Conservation (phyloP, 2,888 invertebrate species). For the Neuroscelio doddi region DNA sequence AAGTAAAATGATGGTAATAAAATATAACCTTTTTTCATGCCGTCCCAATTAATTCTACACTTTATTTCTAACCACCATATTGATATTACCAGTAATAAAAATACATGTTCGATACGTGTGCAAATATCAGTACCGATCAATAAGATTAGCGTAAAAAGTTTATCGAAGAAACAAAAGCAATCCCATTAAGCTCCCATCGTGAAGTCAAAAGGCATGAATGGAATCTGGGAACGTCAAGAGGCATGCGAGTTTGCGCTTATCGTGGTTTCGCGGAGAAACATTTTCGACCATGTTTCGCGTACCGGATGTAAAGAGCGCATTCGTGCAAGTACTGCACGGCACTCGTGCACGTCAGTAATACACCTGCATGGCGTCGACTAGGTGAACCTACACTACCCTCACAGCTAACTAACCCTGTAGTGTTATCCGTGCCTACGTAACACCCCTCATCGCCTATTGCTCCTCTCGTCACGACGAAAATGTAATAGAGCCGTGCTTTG, state of each 20-base stretch:
- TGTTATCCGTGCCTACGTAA: constrained; percentile 40
- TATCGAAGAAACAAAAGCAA: not conserved
- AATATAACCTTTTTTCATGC: too few relatives aligned
- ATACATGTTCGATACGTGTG: too few relatives aligned
- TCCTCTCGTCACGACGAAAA: constrained; percentile 42
- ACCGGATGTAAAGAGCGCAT: constrained; percentile 36
- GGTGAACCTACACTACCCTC: constrained; percentile 26
- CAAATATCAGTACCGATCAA: too few relatives aligned
- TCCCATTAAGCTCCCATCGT: constrained; percentile 8
- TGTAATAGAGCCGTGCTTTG: constrained; percentile 37
- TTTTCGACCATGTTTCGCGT: constrained; percentile 32
- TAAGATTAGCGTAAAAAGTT: not conserved
- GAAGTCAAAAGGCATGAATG: constrained; percentile 14
- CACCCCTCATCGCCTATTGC: constrained; percentile 34
- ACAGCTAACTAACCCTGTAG: constrained; percentile 25
- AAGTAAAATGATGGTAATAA: too few relatives aligned
- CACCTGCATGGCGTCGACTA: constrained; percentile 34
- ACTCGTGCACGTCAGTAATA: constrained; percentile 40
- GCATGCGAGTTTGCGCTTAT: constrained; percentile 25
- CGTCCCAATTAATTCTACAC: too few relatives aligned
- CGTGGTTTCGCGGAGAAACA: constrained; percentile 25
- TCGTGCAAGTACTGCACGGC: constrained; percentile 29
- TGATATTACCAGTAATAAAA: too few relatives aligned
- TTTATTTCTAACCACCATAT: too few relatives aligned
- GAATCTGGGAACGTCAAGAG: constrained; percentile 9